Evolutionary conservation across 2,888 invertebrate species (phyloP), one percentile per base, ranked within the genome.

Genomic region (Acholoe squamosa): DNA sequence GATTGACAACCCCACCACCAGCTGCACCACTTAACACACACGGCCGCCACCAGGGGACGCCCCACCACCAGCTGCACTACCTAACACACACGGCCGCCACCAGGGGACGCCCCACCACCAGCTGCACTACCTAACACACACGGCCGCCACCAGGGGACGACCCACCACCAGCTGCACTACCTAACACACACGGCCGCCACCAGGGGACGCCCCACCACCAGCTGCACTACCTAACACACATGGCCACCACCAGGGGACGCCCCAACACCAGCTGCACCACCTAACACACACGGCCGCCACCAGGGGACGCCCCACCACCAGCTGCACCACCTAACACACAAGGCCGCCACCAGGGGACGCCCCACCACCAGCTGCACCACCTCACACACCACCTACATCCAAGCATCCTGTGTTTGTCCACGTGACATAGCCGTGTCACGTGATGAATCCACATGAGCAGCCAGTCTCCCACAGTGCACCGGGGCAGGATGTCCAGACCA

Each of bases 331-430:
- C 67, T n/a, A n/a, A n/a, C n/a, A n/a, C 67, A n/a, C 67, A 16
- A 7, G 14, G 67, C 14, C n/a, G n/a, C 16, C 67, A 67, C 54
- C 54, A 54, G 54, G 54, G 54, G 19, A 19, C 54, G 54, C 67
- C n/a, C 14, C 67, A n/a, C n/a, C n/a, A n/a, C n/a, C n/a, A n/a
- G n/a, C n/a, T n/a, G n/a, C 67, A 12, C 67, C 14, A 7, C 67
- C 67, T n/a, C n/a, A n/a, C n/a, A n/a, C 67, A n/a, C 67, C 14
- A 71, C n/a, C 61, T 14, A 71, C 71, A 71, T 71, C 71, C 71
- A 28, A 28, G 71, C 43, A 28, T 25, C 71, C 28, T 71, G 28
- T 25, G 71, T 71, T 28, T 71, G 71, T 25, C 71, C 71, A 71
- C 71, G 71, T 71, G 71, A 71, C 71, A 71, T 16, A 28, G 71